phyloP scores from a whole-genome alignment of 2,797 vertebrate genomes.

The Onychomys torridus region DNA sequence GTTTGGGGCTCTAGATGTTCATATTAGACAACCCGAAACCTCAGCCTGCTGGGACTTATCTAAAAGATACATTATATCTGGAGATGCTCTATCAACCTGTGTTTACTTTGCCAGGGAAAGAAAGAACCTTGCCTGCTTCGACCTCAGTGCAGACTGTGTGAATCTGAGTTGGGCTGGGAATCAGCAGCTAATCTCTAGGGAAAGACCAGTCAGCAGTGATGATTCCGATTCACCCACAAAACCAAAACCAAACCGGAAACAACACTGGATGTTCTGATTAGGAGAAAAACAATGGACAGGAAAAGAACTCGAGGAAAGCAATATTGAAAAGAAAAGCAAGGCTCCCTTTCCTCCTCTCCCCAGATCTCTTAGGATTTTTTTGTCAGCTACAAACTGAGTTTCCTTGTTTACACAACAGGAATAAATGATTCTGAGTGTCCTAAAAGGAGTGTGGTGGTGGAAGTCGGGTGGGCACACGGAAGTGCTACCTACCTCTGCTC shows the following conservation, averaged over 20 bases:
- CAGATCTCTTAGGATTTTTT: constrained; percentile 10
- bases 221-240: constrained; percentile 80
- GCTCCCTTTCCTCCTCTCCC: not conserved
- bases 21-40: constrained; percentile 86
- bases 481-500: not conserved
- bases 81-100: constrained; percentile 85
- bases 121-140: constrained; percentile 77
- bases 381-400: constrained; percentile 1
- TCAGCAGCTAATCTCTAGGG: constrained; percentile 74
- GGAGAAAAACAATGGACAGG: constrained; percentile 83
- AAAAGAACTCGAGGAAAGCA: constrained; percentile 81
- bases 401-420: constrained; percentile 6
- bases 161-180: constrained; percentile 61
- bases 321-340: constrained; percentile 17
- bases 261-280: constrained; percentile 81
- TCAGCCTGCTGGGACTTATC: constrained; percentile 85
- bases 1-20: constrained; percentile 84
- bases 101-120: constrained; percentile 86
- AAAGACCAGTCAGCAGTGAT: constrained; percentile 81
- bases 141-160: constrained; percentile 74
- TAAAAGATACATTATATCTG: constrained; percentile 87
- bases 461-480: not conserved
- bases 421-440: constrained; percentile 8
- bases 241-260: constrained; percentile 67
- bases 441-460: not conserved